Conservation (phyloP, 1,140 invertebrate species). For the Drosophila nikananu region DNA sequence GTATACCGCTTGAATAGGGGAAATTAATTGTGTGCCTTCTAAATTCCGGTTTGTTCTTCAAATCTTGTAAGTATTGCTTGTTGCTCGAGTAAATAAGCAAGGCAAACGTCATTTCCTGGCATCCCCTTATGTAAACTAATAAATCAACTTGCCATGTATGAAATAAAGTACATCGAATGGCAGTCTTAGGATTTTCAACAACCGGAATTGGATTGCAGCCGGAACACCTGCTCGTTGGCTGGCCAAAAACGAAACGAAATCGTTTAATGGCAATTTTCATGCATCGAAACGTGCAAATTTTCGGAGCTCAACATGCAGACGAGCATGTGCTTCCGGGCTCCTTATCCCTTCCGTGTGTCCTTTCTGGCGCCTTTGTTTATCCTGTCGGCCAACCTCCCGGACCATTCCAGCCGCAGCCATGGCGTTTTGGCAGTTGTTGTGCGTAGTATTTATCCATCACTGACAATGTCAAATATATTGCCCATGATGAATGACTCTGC, state of each 20-base stretch:
- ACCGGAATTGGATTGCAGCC: constrained; percentile 38
- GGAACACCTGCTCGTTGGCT: constrained; percentile 36
- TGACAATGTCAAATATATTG: constrained; percentile 83
- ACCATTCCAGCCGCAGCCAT: constrained; percentile 7
- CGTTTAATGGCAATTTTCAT: constrained; percentile 71
- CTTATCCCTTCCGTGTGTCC: constrained; percentile 50
- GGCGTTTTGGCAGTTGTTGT: constrained; percentile 46
- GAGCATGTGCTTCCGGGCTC: constrained; percentile 56
- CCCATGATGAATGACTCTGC: constrained; percentile 82
- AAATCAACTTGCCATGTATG: constrained; percentile 36
- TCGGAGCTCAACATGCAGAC: constrained; percentile 63
- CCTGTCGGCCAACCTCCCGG: constrained; percentile 22
- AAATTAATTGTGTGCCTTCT: constrained; percentile 7
- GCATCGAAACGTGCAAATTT: constrained; percentile 67
- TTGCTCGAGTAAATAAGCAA: constrained; percentile 4
- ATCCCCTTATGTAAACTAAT: constrained; percentile 20
- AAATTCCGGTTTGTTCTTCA: constrained; percentile 12
- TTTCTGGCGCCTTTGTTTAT: constrained; percentile 47
- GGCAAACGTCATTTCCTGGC: constrained; percentile 7
- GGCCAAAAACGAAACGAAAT: constrained; percentile 34
- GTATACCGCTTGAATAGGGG: not conserved
- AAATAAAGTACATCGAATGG: constrained; percentile 26
- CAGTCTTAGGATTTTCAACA: constrained; percentile 15
- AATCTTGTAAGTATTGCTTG: constrained; percentile 6
- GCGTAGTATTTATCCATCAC: constrained; percentile 82